Evolutionary conservation across 2,113 vertebrate species (phyloP).

Genomic region (Cyanistes caeruleus): DNA sequence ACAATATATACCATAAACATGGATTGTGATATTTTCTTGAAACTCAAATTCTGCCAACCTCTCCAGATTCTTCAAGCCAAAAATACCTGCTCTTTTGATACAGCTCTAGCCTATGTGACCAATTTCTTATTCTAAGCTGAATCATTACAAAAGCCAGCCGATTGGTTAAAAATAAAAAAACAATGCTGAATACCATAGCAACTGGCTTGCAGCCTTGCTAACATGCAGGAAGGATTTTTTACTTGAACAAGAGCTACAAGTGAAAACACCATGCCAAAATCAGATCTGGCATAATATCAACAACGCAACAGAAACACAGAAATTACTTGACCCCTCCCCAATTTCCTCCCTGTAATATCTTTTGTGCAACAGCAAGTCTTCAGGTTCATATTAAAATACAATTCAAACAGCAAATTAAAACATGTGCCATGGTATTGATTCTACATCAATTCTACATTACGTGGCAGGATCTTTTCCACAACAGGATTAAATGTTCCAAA

Average conservation of each 20-base stretch:
- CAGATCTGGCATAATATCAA: not conserved
- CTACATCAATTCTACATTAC: not conserved
- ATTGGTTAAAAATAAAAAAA: slow-evolving; percentile 20
- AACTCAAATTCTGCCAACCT: not conserved
- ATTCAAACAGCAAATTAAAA: not conserved
- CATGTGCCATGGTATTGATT: not conserved
- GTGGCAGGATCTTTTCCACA: not conserved
- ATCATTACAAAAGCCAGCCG: not conserved
- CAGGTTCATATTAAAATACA: not conserved
- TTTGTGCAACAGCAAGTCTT: not conserved
- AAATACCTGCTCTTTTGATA: slow-evolving; percentile 30
- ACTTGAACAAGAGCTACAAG: slow-evolving; percentile 39
- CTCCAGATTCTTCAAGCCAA: not conserved
- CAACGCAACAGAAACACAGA: fast-evolving
- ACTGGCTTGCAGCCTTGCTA: slow-evolving; percentile 27
- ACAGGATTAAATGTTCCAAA: not conserved
- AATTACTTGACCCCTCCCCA: not conserved
- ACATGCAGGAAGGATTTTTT: not conserved
- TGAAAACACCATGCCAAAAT: slow-evolving; percentile 3
- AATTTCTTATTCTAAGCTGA: slow-evolving; percentile 17
- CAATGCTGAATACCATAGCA: slow-evolving; percentile 55
- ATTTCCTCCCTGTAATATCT: not conserved
- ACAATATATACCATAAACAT: not conserved
- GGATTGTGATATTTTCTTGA: not conserved
- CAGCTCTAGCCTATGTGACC: not conserved